Conservation (phyloP, 2,113 vertebrate species). For the Perognathus longimembris region DNA sequence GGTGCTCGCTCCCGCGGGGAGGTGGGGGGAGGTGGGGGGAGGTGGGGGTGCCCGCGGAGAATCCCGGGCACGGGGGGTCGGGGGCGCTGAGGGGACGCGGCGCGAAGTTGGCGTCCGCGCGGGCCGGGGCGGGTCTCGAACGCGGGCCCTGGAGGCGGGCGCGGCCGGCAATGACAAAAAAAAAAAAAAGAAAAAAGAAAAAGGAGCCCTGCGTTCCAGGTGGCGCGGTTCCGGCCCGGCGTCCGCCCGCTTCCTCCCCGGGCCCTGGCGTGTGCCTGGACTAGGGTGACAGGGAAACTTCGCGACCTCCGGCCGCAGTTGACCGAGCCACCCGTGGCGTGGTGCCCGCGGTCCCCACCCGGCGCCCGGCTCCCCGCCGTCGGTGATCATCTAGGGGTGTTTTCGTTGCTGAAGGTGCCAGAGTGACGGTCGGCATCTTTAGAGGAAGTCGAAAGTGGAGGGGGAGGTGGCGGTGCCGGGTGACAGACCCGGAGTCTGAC, state of each 20-base stretch:
- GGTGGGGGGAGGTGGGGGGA: background rate
- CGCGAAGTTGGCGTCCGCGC: constrained; percentile 29
- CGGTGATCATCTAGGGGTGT: background rate
- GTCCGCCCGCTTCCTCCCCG: background rate
- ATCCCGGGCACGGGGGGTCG: background rate
- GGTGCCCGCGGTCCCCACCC: background rate
- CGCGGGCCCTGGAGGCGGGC: background rate
- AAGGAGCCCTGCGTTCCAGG: constrained; percentile 1
- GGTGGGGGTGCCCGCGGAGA: too few relatives aligned
- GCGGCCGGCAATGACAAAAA: background rate
- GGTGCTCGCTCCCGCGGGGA: background rate
- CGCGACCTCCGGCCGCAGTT: background rate
- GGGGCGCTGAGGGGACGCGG: background rate
- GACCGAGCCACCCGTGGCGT: background rate
- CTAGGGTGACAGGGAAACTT: background rate
- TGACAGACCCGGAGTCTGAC: background rate
- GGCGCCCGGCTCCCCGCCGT: background rate
- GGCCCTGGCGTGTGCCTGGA: background rate
- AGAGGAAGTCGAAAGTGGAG: constrained; percentile 64
- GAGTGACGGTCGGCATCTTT: background rate
- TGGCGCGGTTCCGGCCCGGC: background rate
- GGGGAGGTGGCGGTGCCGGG: background rate
- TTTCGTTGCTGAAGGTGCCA: constrained; percentile 12
- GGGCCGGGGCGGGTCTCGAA: background rate
- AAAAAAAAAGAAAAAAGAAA: background rate